Evolutionary conservation across 2,797 vertebrate genomes (phyloP).

Genomic region (Hypotaenidia okinawae): DNA sequence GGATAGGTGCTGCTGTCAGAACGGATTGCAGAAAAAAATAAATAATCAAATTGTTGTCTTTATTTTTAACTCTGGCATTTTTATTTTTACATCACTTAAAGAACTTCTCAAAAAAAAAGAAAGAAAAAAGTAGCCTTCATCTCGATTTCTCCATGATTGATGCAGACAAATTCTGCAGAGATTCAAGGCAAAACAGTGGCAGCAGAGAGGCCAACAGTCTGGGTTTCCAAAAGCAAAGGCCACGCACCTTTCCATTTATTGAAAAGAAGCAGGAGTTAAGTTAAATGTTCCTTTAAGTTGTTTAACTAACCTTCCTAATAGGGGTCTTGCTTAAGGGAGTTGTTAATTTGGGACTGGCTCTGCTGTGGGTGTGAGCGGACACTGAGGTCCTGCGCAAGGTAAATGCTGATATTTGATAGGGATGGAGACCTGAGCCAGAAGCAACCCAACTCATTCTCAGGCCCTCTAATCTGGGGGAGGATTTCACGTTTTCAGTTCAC

Average conservation of each 20-base stretch:
- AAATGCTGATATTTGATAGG: not conserved
- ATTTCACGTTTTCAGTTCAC: rapidly evolving
- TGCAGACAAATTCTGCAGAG: not conserved
- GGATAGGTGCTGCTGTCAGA: slow-evolving; percentile 10
- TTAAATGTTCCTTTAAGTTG: not conserved
- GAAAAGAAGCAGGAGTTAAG: not conserved
- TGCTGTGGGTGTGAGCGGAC: not conserved
- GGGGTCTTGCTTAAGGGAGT: not conserved
- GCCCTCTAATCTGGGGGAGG: not conserved
- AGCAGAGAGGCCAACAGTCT: not conserved
- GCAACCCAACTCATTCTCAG: not conserved
- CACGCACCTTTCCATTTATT: not conserved
- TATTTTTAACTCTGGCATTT: not conserved
- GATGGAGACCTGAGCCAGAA: not conserved
- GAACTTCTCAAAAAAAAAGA: rapidly evolving
- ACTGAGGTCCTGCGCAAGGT: not conserved
- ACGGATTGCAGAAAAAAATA: not conserved
- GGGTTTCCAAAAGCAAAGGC: not conserved
- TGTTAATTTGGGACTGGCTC: not conserved
- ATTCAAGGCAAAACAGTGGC: not conserved
- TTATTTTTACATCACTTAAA: not conserved
- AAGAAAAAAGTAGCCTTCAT: not conserved
- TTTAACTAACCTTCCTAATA: not conserved
- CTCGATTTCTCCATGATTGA: not conserved
- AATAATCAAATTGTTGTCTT: not conserved